Base-by-base conservation (phyloP, 2,888 invertebrate species). In the Eilema sororculum region DNA sequence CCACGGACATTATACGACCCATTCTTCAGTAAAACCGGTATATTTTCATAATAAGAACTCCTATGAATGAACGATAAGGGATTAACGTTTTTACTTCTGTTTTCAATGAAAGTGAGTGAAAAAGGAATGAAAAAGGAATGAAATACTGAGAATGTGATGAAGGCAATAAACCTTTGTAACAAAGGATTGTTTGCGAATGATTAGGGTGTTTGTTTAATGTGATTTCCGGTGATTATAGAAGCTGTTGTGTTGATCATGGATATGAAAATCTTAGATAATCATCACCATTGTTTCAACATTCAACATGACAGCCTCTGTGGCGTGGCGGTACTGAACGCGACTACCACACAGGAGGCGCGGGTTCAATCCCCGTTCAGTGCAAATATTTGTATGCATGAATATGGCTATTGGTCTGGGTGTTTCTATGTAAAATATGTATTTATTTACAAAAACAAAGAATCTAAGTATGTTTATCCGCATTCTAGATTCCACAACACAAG, bases 41-140 rank as follows among this genome's bases (percentile, higher is more conserved):
- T 12, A 65, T 33, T 65, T 65, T 65, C 65, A 56, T 65, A 65
- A 57, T 30, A 61, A 62, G 6, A 62, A 59, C 37, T 6, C 37
- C 9, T 46, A 56, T 62, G 67, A 68, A 57, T 63, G 63, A 41
- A 57, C 68, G 63, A 68, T 68, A 63, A 68, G 25, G 3, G 37
- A 37, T 22, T 52, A 33, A 10, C 25, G 28, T n/a, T 63, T 57
- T 62, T 57, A 20, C 28, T 37, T 37, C 37, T n/a, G 63, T 68
- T 68, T 68, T 52, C n/a, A 59, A n/a, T n/a, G n/a, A n/a, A n/a
- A 57, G 25, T 60, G 58, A 16, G 20, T 68, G 61, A n/a, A n/a
- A n/a, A n/a, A n/a, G n/a, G n/a, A 61, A 57, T 57, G 57, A 16
- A 65, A 65, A 56, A 24, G 33, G 67, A 67, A 65, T 24, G 33